Base-by-base conservation (phyloP, 2,888 invertebrate species). In the Sinotaia quadrata region DNA sequence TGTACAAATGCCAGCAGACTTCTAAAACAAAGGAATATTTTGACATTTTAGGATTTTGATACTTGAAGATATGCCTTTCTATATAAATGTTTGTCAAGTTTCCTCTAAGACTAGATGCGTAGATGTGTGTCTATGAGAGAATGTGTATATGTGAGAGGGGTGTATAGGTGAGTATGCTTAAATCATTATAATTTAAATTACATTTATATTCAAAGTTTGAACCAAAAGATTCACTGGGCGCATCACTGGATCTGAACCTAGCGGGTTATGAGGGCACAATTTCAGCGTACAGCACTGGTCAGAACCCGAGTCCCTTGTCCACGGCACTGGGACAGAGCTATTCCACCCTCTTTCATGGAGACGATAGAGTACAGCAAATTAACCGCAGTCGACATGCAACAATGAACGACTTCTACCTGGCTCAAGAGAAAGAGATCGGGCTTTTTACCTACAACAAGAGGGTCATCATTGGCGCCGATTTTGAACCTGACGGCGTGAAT, bases 171-270 rank as follows among this genome's bases (percentile, higher is more conserved):
- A n/a, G n/a, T n/a, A n/a, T n/a, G n/a, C n/a, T n/a, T n/a, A n/a
- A n/a, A n/a, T n/a, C n/a, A n/a, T n/a, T n/a, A n/a, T n/a, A n/a
- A n/a, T n/a, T n/a, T n/a, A n/a, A n/a, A n/a, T n/a, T n/a, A n/a
- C n/a, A n/a, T n/a, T n/a, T n/a, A n/a, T n/a, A n/a, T n/a, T n/a
- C n/a, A n/a, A n/a, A n/a, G n/a, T n/a, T n/a, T n/a, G n/a, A n/a
- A n/a, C n/a, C n/a, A n/a, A n/a, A 61, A 21, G 21, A n/a, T 12
- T 68, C 70, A 24, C 84, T 87, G 0, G 88, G 93, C 31, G 91
- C 91, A 0, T 85, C 91, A 0, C 87, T 93, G 68, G 83, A 87
- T 0, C 88, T 93, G 21, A 88, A 89, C n/a, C 85, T 93, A 7
- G 83, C 90, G 5, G 71, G 69, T 12, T 85, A 81, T 62, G 63